Evolutionary conservation across 53 echinoderm and acorn worm species (phyloP), one percentile per base, ranked within the genome.

Genomic region (Zoroaster sp.): DNA sequence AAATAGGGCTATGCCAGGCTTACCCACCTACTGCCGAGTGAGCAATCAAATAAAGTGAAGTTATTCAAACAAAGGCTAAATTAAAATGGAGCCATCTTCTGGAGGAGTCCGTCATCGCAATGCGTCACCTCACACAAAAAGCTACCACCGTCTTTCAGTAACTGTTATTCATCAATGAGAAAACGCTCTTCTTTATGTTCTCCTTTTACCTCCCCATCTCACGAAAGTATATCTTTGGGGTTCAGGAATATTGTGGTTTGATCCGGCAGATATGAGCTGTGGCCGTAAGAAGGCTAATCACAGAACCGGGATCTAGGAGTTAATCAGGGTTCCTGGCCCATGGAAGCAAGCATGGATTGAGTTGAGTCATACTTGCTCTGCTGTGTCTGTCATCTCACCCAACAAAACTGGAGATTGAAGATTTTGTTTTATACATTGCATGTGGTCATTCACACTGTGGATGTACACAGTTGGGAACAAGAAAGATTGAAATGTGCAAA

Each of bases 31-130:
- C 79, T 59, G 79, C 36, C 70, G 36, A 78, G 55, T 20, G 39
- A 53, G 69, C 70, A 70, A 85, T 70, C 70, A 33, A 45, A 66
- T 40, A 35, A 69, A 85, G 79, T 79, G 63, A 63, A 55, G 49
- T 66, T 85, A 46, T 70, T 85, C 85, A 85, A 85, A 85, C 85
- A 85, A 71, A 36, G 31, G 47, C 47, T 35, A 85, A 85, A 85
- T 70, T 85, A 49, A 71, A 78, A 78, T 36, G 79, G 79, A 79
- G 55, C 79, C 31, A 66, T 25, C 68, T 20, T 30, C 31, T 12
- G 83, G 44, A 35, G 71, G 49, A 49, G 70, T 85, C 85, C 51
- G 36, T 85, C 85, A 85, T 69, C 85, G 15, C 37, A 70, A 71
- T 71, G 85, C 85, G 71, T 85, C 85, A 85, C 85, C 85, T 70